Percentiles rank a stretch among this genome's conserved stretches.
These are phyloP conservation scores for Paracanthobrama guichenoti DNA, from an alignment of 2,113 vertebrate species.

Conservation along the genomic window DNA sequence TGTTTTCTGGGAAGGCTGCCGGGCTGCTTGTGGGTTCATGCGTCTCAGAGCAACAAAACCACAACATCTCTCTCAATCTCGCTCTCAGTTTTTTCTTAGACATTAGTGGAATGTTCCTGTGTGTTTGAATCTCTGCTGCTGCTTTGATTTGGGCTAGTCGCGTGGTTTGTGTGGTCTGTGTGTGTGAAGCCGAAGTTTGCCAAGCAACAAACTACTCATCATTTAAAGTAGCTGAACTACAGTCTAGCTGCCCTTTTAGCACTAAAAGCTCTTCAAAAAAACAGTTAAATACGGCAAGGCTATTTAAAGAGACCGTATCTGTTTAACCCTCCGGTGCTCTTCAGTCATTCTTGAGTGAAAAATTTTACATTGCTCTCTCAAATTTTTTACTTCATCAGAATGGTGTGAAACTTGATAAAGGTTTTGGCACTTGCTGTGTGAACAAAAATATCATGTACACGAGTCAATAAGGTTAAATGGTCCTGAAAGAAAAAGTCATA, in stretches of 20 bases:
- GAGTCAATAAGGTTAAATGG: too few relatives aligned
- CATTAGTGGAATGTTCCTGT: slow-evolving; percentile 16
- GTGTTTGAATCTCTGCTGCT: background rate
- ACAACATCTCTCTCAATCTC: slow-evolving; percentile 1
- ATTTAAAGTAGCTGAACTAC: slow-evolving; percentile 1
- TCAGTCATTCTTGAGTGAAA: too few relatives aligned
- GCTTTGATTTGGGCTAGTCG: slow-evolving; percentile 23
- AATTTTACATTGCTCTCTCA: too few relatives aligned
- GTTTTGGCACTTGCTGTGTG: too few relatives aligned
- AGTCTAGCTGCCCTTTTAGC: background rate
- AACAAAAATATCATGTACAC: too few relatives aligned
- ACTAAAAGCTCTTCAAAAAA: background rate
- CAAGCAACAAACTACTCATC: slow-evolving; percentile 32
- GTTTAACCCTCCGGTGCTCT: background rate
- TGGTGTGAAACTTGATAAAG: too few relatives aligned
- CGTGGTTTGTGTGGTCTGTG: slow-evolving; percentile 12
- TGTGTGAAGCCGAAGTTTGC: slow-evolving; percentile 5
- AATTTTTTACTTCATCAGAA: too few relatives aligned
- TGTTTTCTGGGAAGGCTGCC: slow-evolving; percentile 41
- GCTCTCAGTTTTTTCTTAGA: slow-evolving; percentile 9
- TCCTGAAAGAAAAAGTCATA: too few relatives aligned
- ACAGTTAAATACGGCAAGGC: background rate
- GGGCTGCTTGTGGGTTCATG: slow-evolving; percentile 30
- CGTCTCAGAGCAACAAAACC: slow-evolving; percentile 33
- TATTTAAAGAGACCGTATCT: background rate